Evolutionary conservation across 2,888 invertebrate species (phyloP).

Genomic region (Caenorhabditis japonica): DNA sequence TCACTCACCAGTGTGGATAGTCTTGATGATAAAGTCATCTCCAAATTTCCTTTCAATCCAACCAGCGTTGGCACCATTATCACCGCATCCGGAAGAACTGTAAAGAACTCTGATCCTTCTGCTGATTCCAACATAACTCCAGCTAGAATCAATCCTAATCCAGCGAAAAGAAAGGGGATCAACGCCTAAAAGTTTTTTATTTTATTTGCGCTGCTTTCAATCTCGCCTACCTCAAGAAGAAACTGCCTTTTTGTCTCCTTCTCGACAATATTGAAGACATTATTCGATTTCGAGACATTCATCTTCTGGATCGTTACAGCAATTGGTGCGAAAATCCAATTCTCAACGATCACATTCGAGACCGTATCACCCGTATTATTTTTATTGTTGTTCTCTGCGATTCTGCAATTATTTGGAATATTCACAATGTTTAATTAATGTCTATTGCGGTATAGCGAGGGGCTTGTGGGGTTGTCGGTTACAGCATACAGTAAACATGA

Average conservation of each 20-base stretch:
- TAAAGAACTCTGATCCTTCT: slow-evolving; percentile 82
- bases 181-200: slow-evolving; percentile 82
- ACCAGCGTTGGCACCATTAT: slow-evolving; percentile 87
- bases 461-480: too few relatives aligned
- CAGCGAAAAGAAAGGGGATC: slow-evolving; percentile 88
- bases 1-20: slow-evolving; percentile 86
- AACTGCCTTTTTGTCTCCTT: slow-evolving; percentile 43
- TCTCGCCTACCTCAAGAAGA: slow-evolving; percentile 30
- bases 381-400: slow-evolving; percentile 25
- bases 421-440: too few relatives aligned
- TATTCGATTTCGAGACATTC: slow-evolving; percentile 42
- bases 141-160: slow-evolving; percentile 89
- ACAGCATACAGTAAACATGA: too few relatives aligned
- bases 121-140: slow-evolving; percentile 88
- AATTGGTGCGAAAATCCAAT: slow-evolving; percentile 63
- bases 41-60: slow-evolving; percentile 88
- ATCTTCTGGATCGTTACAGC: slow-evolving; percentile 59
- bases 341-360: slow-evolving; percentile 45
- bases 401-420: slow-evolving; percentile 26
- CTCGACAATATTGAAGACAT: slow-evolving; percentile 31
- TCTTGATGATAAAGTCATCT: slow-evolving; percentile 94
- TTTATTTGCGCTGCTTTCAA: background rate
- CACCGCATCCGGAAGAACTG: slow-evolving; percentile 79
- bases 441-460: too few relatives aligned
- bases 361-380: slow-evolving; percentile 32